phyloP scores from a whole-genome alignment of 1,140 invertebrate species.

The Theocolax elegans region DNA sequence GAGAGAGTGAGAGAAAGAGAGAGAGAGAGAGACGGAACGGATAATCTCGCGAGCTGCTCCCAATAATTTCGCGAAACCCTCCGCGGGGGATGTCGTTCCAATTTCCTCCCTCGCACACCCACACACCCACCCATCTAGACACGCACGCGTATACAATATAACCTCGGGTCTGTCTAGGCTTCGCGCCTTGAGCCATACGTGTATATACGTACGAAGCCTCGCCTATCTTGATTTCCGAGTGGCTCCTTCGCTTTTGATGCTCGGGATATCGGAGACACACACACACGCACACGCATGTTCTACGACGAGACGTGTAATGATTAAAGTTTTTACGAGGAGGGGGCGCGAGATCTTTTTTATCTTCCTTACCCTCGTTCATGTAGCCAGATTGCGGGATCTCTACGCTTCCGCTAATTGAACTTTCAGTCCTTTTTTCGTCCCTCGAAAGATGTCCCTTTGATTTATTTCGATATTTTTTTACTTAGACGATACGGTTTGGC shows the following conservation, averaged over 20 bases:
- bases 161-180: no score
- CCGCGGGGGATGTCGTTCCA: conserved; percentile 30
- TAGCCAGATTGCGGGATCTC: not conserved
- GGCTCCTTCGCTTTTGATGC: conserved; percentile 24
- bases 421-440: not conserved
- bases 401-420: conserved; percentile 21
- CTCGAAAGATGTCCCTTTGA: no score
- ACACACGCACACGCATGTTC: no score
- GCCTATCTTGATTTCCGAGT: conserved; percentile 25
- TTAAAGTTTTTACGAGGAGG: conserved; percentile 35
- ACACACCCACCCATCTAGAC: not conserved
- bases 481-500: no score
- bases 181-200: not conserved
- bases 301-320: conserved; percentile 2
- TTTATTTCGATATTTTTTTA: no score
- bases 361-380: not conserved
- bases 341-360: no score
- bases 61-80: conserved; percentile 33
- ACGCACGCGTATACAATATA: not conserved
- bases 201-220: not conserved
- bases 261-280: conserved; percentile 8
- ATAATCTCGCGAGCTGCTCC: conserved; percentile 19
- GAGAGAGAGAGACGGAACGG: not conserved
- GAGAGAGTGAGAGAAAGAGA: no score
- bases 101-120: conserved; percentile 27